These are phyloP conservation scores for Scelioninae gen. 2 DNA, from an alignment of 2,888 invertebrate species.

Conservation along the genomic window DNA sequence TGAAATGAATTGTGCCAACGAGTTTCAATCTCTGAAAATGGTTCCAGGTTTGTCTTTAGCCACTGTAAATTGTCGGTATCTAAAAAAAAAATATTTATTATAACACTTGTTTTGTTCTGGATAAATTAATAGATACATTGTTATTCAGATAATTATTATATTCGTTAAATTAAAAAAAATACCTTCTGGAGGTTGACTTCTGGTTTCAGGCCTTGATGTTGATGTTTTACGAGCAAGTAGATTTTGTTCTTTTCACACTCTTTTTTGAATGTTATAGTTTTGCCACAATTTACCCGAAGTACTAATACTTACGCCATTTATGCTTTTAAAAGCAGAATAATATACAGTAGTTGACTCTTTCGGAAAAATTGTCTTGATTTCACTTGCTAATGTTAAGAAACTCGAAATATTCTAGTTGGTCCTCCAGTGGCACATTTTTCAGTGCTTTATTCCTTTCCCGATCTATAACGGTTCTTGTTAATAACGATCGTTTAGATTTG, in stretches of 20 bases:
- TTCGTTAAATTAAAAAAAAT: no score
- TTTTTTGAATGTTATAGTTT: not conserved
- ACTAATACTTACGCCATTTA: not conserved
- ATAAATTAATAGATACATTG: no score
- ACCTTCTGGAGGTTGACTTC: no score
- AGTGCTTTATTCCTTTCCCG: not conserved
- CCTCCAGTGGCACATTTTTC: not conserved
- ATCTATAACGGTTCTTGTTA: slow-evolving; percentile 1
- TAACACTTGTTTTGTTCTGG: no score
- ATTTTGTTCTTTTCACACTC: not conserved
- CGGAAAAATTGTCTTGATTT: slow-evolving; percentile 1
- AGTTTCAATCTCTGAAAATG: not conserved
- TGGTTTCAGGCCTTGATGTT: not conserved
- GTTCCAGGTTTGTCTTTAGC: slow-evolving; percentile 1
- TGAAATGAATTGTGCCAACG: not conserved
- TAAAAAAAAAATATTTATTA: no score
- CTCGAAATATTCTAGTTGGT: slow-evolving; percentile 5
- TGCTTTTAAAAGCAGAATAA: no score
- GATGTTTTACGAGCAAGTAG: not conserved
- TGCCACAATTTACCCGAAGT: not conserved
- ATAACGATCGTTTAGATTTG: not conserved
- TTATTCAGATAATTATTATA: no score
- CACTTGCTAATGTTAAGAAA: not conserved
- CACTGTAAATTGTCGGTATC: slow-evolving; percentile 3
- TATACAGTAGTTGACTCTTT: not conserved